A percentile compares a stretch with the other conserved stretches of the same genome.
phyloP scores from a whole-genome alignment of 2,888 invertebrate genomes.

The Caenorhabditis sp. region DNA sequence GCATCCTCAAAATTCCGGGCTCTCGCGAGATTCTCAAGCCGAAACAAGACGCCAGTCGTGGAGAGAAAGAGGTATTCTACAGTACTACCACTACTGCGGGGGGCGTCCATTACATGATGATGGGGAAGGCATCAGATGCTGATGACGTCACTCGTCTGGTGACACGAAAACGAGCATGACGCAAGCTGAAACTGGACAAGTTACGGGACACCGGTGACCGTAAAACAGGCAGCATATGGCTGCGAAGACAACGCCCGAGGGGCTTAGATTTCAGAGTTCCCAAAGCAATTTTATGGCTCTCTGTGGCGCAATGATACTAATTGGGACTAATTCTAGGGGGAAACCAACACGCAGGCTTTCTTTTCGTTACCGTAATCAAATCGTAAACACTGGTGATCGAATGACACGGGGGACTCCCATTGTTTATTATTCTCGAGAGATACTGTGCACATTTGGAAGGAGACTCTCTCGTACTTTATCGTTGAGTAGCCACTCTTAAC shows the following conservation, averaged over 20 bases:
- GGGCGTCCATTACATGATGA: too few relatives aligned
- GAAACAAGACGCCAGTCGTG: conserved; percentile 71
- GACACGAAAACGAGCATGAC: conserved; percentile 47
- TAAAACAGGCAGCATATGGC: conserved; percentile 22
- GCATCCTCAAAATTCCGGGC: conserved; percentile 72
- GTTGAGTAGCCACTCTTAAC: not conserved
- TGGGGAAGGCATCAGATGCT: conserved; percentile 4
- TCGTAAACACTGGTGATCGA: not conserved
- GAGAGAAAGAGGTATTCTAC: conserved; percentile 74
- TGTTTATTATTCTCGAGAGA: not conserved
- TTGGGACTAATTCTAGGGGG: conserved; percentile 27
- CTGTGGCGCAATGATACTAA: conserved; percentile 43
- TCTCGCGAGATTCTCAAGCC: conserved; percentile 70
- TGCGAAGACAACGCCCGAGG: not conserved
- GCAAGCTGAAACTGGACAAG: conserved; percentile 39
- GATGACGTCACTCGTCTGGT: conserved; percentile 17
- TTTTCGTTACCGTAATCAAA: not conserved
- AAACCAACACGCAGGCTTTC: not conserved
- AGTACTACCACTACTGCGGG: too few relatives aligned
- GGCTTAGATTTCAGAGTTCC: conserved; percentile 37
- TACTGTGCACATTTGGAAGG: conserved; percentile 5
- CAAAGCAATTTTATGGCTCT: conserved; percentile 19
- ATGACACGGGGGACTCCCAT: conserved; percentile 10
- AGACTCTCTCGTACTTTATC: conserved; percentile 25
- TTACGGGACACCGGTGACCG: conserved; percentile 37